Evolutionary conservation across 1,140 invertebrate species (phyloP).

Genomic region (Plutomurus gul): DNA sequence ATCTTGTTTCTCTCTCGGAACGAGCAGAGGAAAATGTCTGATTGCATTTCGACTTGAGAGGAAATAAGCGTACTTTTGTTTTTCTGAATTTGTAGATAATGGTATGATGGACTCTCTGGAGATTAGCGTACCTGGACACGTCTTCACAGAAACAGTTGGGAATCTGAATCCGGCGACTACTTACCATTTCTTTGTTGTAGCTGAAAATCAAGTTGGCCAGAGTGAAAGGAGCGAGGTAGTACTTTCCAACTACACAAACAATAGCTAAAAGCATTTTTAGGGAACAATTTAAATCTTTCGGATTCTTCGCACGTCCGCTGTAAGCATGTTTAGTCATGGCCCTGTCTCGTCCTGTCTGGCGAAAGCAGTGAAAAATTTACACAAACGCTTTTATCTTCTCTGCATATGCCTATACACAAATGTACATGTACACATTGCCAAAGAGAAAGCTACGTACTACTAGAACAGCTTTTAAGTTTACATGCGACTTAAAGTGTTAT

Average conservation of each 20-base stretch:
- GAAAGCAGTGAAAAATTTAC: neutral
- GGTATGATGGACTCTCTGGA: slow-evolving; percentile 11
- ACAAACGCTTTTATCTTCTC: neutral
- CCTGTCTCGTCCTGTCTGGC: neutral
- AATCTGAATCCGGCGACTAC: slow-evolving; percentile 61
- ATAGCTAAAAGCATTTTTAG: neutral
- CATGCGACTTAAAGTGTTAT: too few relatives aligned
- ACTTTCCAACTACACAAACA: neutral
- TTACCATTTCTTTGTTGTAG: slow-evolving; percentile 62
- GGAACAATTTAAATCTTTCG: neutral
- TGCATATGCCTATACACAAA: neutral
- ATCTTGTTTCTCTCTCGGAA: too few relatives aligned
- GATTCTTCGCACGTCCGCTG: neutral
- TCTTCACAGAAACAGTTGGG: slow-evolving; percentile 64
- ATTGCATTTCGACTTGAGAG: neutral
- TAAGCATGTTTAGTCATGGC: neutral
- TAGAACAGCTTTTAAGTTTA: neutral
- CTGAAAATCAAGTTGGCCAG: slow-evolving; percentile 62
- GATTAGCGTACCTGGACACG: slow-evolving; percentile 33
- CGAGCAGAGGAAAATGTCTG: too few relatives aligned
- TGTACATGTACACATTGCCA: neutral
- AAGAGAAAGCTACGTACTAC: neutral
- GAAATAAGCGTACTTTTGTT: neutral
- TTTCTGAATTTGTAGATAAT: neutral
- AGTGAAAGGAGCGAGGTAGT: slow-evolving; percentile 60